Conservation (phyloP, 2,888 invertebrate genomes). For the Nemurella pictetii region DNA sequence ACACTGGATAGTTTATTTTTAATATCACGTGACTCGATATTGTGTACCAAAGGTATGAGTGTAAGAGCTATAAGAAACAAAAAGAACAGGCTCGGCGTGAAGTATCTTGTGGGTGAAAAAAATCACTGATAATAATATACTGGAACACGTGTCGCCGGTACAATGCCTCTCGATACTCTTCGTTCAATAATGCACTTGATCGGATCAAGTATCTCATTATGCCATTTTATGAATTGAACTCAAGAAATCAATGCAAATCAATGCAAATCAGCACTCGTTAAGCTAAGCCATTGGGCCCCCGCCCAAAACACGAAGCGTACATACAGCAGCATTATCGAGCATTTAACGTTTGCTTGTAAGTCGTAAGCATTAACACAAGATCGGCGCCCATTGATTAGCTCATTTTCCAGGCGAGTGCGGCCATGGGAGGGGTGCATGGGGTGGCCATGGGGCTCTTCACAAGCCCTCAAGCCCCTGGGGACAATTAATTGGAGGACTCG, state of each 20-base stretch:
- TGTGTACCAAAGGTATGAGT: too few species aligned
- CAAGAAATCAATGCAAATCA: neutral
- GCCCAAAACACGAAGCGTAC: neutral
- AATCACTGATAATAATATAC: too few species aligned
- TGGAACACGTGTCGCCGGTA: too few species aligned
- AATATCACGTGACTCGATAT: too few species aligned
- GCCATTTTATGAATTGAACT: neutral
- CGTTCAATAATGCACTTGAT: too few species aligned
- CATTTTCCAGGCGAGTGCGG: slow-evolving; percentile 24
- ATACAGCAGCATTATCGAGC: neutral
- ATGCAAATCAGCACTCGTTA: neutral
- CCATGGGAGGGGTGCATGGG: too few species aligned
- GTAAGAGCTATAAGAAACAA: too few species aligned
- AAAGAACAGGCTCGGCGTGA: too few species aligned
- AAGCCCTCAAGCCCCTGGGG: neutral
- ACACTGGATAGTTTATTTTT: too few species aligned
- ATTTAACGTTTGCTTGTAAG: neutral
- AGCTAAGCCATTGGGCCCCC: neutral
- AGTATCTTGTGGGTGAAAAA: too few species aligned
- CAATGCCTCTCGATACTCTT: too few species aligned
- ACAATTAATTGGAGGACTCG: neutral
- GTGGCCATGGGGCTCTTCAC: neutral
- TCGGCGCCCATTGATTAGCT: slow-evolving; percentile 24
- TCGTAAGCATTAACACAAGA: slow-evolving; percentile 19
- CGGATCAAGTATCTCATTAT: neutral